Conservation (phyloP, 2,797 vertebrate species). For the Hyperoplus lanceolatus region DNA sequence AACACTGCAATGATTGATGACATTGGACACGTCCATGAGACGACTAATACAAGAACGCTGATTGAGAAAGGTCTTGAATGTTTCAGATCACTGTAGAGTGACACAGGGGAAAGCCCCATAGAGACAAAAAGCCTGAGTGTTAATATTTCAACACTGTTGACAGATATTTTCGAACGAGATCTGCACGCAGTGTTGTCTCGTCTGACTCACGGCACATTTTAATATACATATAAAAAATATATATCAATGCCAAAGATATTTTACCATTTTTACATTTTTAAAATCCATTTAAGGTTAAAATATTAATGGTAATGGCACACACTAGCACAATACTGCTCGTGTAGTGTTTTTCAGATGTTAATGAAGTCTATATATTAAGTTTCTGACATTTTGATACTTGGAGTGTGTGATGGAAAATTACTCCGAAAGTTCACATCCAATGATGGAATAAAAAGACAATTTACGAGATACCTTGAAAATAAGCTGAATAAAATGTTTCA, state of each 20-base stretch:
- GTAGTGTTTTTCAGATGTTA: neutral
- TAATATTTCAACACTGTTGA: neutral
- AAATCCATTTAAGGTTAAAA: neutral
- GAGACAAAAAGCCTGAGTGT: neutral
- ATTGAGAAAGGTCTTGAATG: neutral
- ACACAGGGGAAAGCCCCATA: neutral
- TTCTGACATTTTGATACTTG: neutral
- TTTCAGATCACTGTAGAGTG: slow-evolving; percentile 1
- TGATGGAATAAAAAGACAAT: neutral
- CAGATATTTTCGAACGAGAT: neutral
- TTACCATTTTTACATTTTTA: neutral
- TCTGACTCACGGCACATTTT: neutral
- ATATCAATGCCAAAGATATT: neutral
- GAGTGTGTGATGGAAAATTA: neutral
- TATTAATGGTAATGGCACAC: neutral
- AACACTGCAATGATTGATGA: neutral
- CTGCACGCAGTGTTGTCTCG: neutral
- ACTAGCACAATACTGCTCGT: neutral
- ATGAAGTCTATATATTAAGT: neutral
- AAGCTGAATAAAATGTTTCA: neutral
- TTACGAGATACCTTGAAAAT: neutral
- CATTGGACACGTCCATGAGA: neutral
- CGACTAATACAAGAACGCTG: neutral
- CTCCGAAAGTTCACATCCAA: neutral
- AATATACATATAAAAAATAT: neutral